A percentile compares a stretch with the other conserved stretches of the same genome.
Evolutionary conservation across 1,140 invertebrate genomes (phyloP).

Genomic region (Phocides pigmalion): DNA sequence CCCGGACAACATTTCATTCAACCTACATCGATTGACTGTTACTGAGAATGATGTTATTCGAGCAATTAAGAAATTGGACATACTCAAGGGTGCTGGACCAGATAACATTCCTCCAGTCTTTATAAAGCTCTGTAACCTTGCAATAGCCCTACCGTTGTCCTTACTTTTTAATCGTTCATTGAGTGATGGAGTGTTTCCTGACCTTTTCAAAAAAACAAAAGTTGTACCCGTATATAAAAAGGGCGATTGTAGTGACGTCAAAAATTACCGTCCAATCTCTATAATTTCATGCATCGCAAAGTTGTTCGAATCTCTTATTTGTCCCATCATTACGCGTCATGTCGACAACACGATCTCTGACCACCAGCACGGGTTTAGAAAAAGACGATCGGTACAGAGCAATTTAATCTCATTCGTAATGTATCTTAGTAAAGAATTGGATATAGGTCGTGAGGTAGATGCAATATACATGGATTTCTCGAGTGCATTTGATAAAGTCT

Average conservation of each 20-base stretch:
- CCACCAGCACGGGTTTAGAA: slow-evolving; percentile 26
- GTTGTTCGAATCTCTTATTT: slow-evolving; percentile 23
- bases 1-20: too few relatives aligned
- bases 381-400: slow-evolving; percentile 13
- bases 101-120: too few relatives aligned
- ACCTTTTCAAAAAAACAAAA: slow-evolving; percentile 24
- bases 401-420: slow-evolving; percentile 6
- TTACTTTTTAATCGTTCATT: neutral
- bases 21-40: too few relatives aligned
- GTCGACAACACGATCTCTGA: neutral
- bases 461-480: slow-evolving; percentile 18
- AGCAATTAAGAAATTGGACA: neutral
- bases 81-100: slow-evolving; percentile 1
- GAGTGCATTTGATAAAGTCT: slow-evolving; percentile 30
- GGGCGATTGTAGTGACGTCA: neutral
- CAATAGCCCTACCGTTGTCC: neutral
- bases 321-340: neutral
- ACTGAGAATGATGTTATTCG: too few relatives aligned
- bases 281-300: slow-evolving; percentile 24
- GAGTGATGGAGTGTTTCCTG: slow-evolving; percentile 1
- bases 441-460: slow-evolving; percentile 13
- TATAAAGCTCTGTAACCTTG: neutral
- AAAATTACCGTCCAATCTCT: slow-evolving; percentile 4
- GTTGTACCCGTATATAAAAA: slow-evolving; percentile 12
- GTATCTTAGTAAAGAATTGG: neutral